A percentile compares a stretch with the other conserved stretches of the same genome.
Conservation (phyloP, 2,113 vertebrate genomes). For the Atrichornis clamosus region DNA sequence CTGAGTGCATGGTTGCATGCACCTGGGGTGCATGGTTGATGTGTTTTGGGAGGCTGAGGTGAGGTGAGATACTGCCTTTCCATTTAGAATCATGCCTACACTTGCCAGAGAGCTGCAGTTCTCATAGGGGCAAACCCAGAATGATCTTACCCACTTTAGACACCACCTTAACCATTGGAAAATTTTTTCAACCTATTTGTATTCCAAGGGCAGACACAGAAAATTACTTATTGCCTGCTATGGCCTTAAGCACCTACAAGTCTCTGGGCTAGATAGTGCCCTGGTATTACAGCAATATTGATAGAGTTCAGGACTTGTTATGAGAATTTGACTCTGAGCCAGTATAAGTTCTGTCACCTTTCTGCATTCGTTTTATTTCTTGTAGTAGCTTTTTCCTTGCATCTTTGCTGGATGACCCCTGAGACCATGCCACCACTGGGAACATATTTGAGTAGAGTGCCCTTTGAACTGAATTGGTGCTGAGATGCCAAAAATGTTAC, state of each 20-base stretch:
- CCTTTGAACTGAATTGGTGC: neutral
- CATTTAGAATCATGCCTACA: neutral
- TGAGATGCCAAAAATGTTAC: neutral
- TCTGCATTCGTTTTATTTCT: neutral
- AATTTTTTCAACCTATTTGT: neutral
- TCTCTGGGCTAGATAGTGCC: neutral
- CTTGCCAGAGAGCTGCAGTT: neutral
- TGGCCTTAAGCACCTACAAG: neutral
- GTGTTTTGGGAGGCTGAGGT: neutral
- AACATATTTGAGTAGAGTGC: neutral
- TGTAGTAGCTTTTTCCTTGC: neutral
- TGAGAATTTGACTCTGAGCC: neutral
- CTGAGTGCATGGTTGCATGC: too few relatives aligned
- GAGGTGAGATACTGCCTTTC: neutral
- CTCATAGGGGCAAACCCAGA: neutral
- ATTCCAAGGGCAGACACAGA: neutral
- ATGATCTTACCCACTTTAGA: neutral
- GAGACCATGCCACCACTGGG: neutral
- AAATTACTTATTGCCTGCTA: neutral
- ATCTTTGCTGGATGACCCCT: neutral
- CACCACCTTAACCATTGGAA: neutral
- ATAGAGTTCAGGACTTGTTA: neutral
- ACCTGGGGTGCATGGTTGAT: accelerated
- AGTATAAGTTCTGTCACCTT: neutral
- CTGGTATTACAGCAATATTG: neutral